phyloP scores from a whole-genome alignment of 2,113 vertebrate genomes.

The Prinia subflava region DNA sequence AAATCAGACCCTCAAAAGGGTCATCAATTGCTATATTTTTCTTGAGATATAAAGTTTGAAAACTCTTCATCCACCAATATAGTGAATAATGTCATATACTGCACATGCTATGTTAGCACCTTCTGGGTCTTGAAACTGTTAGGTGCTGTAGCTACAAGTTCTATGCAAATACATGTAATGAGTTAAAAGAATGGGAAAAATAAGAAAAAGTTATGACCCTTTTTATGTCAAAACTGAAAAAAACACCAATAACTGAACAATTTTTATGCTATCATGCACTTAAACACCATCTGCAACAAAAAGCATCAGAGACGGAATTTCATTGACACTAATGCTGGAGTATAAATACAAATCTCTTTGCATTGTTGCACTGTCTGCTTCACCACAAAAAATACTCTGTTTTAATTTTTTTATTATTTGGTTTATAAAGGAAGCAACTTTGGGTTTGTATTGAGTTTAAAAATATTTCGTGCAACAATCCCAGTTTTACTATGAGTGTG shows the following conservation, averaged over 20 bases:
- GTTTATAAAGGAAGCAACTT: neutral
- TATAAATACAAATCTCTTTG: neutral
- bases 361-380: neutral
- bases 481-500: neutral
- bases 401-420: neutral
- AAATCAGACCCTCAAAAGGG: neutral
- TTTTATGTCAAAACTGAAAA: neutral
- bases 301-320: neutral
- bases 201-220: neutral
- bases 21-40: neutral
- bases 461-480: neutral
- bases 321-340: neutral
- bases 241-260: neutral
- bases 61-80: neutral
- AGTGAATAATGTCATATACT: neutral
- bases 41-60: neutral
- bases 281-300: neutral
- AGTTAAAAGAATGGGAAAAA: neutral
- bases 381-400: neutral
- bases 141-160: neutral
- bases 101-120: rapidly evolving
- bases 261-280: neutral
- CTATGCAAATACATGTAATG: neutral
- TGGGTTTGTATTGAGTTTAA: neutral
- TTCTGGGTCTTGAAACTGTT: neutral